Conservation (phyloP, 2,797 vertebrate genomes). For the Oceanodroma leucorhoa region DNA sequence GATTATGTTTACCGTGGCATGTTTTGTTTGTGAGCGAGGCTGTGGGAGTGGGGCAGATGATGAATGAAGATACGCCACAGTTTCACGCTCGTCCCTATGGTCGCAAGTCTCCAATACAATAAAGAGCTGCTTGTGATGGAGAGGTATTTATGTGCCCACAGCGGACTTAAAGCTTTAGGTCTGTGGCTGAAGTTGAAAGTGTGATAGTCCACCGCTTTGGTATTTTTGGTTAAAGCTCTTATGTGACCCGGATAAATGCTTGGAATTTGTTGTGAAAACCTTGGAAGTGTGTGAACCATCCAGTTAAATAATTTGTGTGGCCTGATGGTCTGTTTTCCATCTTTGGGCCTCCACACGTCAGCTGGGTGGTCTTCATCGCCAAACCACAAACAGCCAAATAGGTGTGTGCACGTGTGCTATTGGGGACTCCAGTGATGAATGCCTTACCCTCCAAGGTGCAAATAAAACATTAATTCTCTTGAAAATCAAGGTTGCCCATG, state of each 20-base stretch:
- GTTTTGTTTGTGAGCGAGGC: slow-evolving; percentile 80
- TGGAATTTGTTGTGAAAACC: slow-evolving; percentile 21
- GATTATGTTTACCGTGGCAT: slow-evolving; percentile 86
- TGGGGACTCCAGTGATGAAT: neutral
- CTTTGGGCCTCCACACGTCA: neutral
- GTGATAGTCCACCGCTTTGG: neutral
- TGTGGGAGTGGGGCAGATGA: slow-evolving; percentile 79
- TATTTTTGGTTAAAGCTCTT: slow-evolving; percentile 27
- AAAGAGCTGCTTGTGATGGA: neutral
- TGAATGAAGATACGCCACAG: slow-evolving; percentile 81
- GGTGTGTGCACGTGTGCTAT: rapidly evolving
- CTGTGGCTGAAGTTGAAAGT: slow-evolving; percentile 17
- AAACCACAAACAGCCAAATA: neutral
- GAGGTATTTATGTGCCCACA: slow-evolving; percentile 45
- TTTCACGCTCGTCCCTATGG: slow-evolving; percentile 79
- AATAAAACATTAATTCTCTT: slow-evolving; percentile 1
- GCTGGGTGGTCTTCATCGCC: neutral
- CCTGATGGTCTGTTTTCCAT: neutral
- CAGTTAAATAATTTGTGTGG: neutral
- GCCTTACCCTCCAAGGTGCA: neutral
- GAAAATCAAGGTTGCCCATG: neutral
- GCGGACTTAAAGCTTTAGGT: slow-evolving; percentile 44
- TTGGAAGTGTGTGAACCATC: neutral
- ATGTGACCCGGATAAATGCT: neutral
- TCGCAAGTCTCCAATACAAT: slow-evolving; percentile 47